Base-by-base conservation (phyloP, 1,140 invertebrate species). In the Heliothis virescens region DNA sequence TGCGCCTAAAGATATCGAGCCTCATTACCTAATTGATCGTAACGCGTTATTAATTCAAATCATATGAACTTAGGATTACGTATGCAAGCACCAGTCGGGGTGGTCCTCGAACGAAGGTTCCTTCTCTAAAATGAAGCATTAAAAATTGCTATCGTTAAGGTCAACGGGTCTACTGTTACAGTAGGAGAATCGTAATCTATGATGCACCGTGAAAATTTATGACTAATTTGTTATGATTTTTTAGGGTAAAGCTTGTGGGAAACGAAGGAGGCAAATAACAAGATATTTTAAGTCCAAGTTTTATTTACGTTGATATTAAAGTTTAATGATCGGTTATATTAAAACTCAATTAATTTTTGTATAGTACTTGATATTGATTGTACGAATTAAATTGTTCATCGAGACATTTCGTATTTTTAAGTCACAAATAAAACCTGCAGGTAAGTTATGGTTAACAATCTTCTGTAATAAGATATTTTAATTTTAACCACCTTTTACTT, bases 1-100 rank as follows among this genome's bases (percentile, higher is more conserved):
- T 79, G 73, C 73, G 73, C 74, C 74, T 81, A 82, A 79, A 79
- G 84, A 83, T 79, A 81, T 77, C 34, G 63, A 72, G 69, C 53
- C 82, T 88, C 81, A 79, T 88, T 85, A 81, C 77, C 63, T 86
- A 88, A 87, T 88, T 86, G 85, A 85, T 79, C 63, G 78, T 82
- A 88, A 87, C 85, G 85, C 79, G 73, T 87, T 87, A 89, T 88
- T 87, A 85, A 91, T 89, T 86, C 85, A 83, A 88, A 90, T 88
- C 78, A 80, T 76, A 79, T 80, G 73, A 79, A 81, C 75, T 83
- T 76, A 80, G 78, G 74, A 83, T 83, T 87, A 88, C 59, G 55
- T 78, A 85, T 86, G 81, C 60, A 65, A 85, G 74, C 34, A 65
- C 67, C 83, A 79, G 71, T 65, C 80, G 69, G 86, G 91, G 91